A percentile compares a stretch with the other conserved stretches of the same genome.
These are phyloP conservation scores for Eulithis prunata DNA, from an alignment of 2,888 invertebrate species.

Conservation along the genomic window DNA sequence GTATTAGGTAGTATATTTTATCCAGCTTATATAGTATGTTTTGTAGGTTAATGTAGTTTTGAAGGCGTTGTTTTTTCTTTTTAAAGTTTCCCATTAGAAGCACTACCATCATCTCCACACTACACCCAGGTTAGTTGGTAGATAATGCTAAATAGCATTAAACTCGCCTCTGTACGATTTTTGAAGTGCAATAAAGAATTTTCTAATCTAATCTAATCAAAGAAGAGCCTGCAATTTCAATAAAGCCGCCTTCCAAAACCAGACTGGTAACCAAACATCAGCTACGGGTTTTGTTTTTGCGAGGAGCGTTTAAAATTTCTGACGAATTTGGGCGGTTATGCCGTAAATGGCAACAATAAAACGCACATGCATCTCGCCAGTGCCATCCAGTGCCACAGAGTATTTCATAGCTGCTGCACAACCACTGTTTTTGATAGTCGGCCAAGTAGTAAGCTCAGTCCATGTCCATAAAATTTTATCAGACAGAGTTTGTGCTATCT, in stretches of 20 bases:
- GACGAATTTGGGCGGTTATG: conserved; percentile 29
- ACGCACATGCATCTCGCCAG: conserved; percentile 31
- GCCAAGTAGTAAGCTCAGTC: conserved; percentile 30
- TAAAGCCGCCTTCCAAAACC: conserved; percentile 4
- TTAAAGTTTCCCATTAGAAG: too few species aligned
- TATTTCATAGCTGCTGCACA: conserved; percentile 14
- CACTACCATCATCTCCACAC: too few species aligned
- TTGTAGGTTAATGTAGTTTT: too few species aligned
- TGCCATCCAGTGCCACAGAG: conserved; percentile 20
- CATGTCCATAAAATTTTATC: conserved; percentile 31
- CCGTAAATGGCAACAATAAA: conserved; percentile 39
- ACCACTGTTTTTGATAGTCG: conserved; percentile 27
- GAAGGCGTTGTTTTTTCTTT: too few species aligned
- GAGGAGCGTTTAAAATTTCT: conserved; percentile 27
- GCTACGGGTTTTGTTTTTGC: conserved; percentile 35
- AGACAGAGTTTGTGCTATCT: conserved; percentile 23
- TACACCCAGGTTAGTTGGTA: too few species aligned
- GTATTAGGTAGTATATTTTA: too few species aligned
- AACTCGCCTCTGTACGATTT: too few species aligned
- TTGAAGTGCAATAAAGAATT: too few species aligned
- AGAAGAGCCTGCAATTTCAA: background rate
- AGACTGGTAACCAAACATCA: conserved; percentile 1
- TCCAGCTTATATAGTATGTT: too few species aligned
- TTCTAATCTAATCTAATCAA: too few species aligned
- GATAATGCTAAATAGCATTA: too few species aligned